These are phyloP conservation scores for Junonia oenone DNA, from an alignment of 2,888 invertebrate genomes.

Conservation along the genomic window DNA sequence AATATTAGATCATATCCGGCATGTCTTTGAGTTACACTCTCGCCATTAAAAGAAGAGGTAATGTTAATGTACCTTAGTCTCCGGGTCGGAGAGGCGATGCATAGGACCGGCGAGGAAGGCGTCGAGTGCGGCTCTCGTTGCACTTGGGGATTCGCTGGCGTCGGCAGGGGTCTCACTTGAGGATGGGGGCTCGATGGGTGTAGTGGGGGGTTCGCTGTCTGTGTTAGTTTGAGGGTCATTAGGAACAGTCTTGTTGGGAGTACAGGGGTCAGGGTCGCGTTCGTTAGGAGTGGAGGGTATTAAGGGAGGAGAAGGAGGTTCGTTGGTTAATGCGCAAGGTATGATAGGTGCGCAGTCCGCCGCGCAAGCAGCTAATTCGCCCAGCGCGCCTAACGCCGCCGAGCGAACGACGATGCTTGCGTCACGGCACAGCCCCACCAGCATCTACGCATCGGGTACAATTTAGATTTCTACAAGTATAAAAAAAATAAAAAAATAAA, in stretches of 20 bases:
- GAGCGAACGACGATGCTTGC: conserved; percentile 64
- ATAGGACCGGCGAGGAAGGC: conserved; percentile 66
- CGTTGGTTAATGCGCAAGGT: too few species aligned
- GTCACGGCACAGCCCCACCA: conserved; percentile 64
- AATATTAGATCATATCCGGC: too few species aligned
- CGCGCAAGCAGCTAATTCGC: conserved; percentile 42
- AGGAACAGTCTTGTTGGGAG: too few species aligned
- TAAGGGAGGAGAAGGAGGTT: too few species aligned
- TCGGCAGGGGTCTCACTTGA: neutral
- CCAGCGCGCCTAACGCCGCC: conserved; percentile 57
- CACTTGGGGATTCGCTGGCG: neutral
- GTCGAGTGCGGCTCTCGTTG: conserved; percentile 39
- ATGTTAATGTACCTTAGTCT: conserved; percentile 37
- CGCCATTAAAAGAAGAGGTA: too few species aligned
- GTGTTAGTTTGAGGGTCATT: too few species aligned
- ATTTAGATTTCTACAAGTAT: too few species aligned
- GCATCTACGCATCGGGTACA: conserved; percentile 40
- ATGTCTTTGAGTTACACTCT: too few species aligned
- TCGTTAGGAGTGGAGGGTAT: neutral
- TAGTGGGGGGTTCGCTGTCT: too few species aligned
- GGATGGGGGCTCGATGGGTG: too few species aligned
- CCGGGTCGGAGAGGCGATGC: conserved; percentile 66
- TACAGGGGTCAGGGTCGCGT: neutral
- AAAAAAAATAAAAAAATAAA: too few species aligned
- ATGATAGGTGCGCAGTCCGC: conserved; percentile 41